These are phyloP conservation scores for Spinus pinus DNA, from an alignment of 2,797 vertebrate genomes.

Conservation along the genomic window DNA sequence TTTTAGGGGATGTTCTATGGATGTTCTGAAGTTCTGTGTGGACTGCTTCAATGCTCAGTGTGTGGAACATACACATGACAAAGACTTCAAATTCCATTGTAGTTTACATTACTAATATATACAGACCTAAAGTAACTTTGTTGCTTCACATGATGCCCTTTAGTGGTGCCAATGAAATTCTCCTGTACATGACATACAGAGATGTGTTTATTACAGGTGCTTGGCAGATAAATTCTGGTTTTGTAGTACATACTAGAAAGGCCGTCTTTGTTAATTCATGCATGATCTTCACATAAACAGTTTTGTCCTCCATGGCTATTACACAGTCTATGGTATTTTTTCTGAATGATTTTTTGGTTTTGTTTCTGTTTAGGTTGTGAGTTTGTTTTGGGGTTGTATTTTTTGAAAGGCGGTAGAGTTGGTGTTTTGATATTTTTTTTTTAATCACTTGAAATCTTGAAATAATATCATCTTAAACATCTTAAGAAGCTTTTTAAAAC, in stretches of 20 bases:
- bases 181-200: neutral
- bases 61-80: neutral
- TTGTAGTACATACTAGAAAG: neutral
- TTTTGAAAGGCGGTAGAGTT: rapidly evolving
- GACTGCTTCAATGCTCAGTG: neutral
- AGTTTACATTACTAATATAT: neutral
- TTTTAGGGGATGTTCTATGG: neutral
- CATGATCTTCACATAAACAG: neutral
- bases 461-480: neutral
- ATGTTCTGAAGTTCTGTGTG: neutral
- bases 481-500: neutral
- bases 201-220: neutral
- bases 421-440: neutral
- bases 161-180: neutral
- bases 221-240: neutral
- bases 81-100: neutral
- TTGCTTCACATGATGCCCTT: neutral
- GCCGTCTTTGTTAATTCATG: neutral
- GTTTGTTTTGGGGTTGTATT: neutral
- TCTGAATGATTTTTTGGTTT: neutral
- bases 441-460: neutral
- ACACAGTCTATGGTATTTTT: neutral
- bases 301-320: neutral
- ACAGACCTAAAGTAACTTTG: neutral
- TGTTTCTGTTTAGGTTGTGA: neutral